Evolutionary conservation across 1,140 invertebrate species (phyloP).

Genomic region (Pogonus chalceus): DNA sequence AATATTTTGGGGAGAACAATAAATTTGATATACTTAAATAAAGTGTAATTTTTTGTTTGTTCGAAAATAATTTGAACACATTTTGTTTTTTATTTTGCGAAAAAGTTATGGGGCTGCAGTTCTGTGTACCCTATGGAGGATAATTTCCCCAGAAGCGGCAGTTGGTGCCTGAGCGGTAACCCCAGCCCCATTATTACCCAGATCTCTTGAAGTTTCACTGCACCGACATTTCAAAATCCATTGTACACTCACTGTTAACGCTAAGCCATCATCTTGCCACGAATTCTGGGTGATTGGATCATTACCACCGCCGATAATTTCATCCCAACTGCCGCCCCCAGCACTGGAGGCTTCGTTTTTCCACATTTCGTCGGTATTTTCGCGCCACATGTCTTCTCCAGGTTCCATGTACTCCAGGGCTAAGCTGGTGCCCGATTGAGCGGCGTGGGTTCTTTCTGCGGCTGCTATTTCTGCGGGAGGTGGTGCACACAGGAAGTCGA

Average conservation of each 20-base stretch:
- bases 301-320: background rate
- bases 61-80: too few species aligned
- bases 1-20: too few species aligned
- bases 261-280: conserved; percentile 14
- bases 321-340: background rate
- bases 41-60: too few species aligned
- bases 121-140: conserved; percentile 31
- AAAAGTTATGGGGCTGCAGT: conserved; percentile 18
- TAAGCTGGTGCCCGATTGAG: too few species aligned
- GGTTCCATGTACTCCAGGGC: conserved; percentile 29
- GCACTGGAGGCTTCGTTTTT: conserved; percentile 16
- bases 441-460: conserved; percentile 17
- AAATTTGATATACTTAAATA: too few species aligned
- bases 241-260: conserved; percentile 26
- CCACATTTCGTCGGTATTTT: conserved; percentile 15
- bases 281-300: conserved; percentile 10
- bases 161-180: conserved; percentile 10
- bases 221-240: conserved; percentile 33
- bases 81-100: too few species aligned
- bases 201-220: background rate
- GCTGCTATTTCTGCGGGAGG: conserved; percentile 10
- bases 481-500: conserved; percentile 33
- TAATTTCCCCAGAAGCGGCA: conserved; percentile 17
- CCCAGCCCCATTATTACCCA: background rate
- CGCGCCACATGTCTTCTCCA: conserved; percentile 27